A percentile compares a stretch with the other conserved stretches of the same genome.
Evolutionary conservation across 2,113 vertebrate genomes (phyloP).

Genomic region (Hiodon tergisus): DNA sequence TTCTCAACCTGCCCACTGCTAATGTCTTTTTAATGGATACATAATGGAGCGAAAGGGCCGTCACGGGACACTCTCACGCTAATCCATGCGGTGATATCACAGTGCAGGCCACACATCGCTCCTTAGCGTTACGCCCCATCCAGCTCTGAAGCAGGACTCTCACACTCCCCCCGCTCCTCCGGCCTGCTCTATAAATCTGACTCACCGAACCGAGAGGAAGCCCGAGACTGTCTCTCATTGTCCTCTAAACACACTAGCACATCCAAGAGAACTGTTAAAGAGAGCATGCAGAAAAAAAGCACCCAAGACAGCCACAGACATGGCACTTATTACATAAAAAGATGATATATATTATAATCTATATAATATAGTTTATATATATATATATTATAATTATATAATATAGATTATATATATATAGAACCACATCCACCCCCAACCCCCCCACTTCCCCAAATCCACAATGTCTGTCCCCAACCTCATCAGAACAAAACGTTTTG

Average conservation of each 20-base stretch:
- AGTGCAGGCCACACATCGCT: background rate
- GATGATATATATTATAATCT: slow-evolving; percentile 65
- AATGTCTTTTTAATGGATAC: no score
- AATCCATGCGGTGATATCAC: no score
- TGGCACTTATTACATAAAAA: slow-evolving; percentile 40
- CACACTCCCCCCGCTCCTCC: background rate
- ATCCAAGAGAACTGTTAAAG: no score
- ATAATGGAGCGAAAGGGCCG: no score
- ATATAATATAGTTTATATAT: no score
- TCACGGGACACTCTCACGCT: no score
- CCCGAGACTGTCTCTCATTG: slow-evolving; percentile 18
- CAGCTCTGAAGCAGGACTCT: background rate
- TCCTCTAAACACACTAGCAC: no score
- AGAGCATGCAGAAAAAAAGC: slow-evolving; percentile 3
- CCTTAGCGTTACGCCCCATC: background rate
- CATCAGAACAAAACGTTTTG: slow-evolving; percentile 7
- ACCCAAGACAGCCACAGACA: slow-evolving; percentile 39
- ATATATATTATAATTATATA: no score
- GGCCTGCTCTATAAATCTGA: background rate
- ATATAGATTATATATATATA: slow-evolving; percentile 64
- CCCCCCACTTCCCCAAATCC: slow-evolving; percentile 27
- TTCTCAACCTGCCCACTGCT: background rate
- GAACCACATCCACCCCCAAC: slow-evolving; percentile 21
- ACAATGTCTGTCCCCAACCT: slow-evolving; percentile 17
- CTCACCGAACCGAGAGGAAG: background rate